Percentiles rank a stretch among this genome's conserved stretches.
phyloP scores from a whole-genome alignment of 2,797 vertebrate species.

The Babyrousa celebensis region DNA sequence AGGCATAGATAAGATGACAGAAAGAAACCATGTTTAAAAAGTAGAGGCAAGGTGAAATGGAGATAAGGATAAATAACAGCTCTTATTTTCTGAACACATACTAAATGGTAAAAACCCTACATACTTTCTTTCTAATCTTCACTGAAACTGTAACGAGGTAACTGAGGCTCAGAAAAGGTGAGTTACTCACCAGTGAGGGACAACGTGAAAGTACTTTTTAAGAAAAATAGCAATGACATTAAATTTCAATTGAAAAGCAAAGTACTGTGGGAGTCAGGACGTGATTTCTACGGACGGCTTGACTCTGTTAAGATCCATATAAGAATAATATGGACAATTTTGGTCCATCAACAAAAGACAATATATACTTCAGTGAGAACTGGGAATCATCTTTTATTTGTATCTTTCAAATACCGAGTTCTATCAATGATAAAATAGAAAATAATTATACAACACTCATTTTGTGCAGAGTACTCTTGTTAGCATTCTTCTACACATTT shows the following conservation, averaged over 20 bases:
- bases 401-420: slow-evolving; percentile 17
- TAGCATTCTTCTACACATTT: background rate
- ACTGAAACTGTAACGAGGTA: background rate
- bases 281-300: background rate
- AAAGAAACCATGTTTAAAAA: background rate
- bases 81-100: background rate
- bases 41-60: background rate
- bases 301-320: background rate
- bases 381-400: background rate
- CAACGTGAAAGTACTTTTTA: background rate
- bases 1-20: background rate
- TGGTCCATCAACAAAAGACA: background rate
- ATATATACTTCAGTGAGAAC: background rate
- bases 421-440: slow-evolving; percentile 18
- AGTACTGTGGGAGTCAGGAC: background rate
- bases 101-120: background rate
- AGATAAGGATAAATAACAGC: background rate
- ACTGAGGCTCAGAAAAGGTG: slow-evolving; percentile 13
- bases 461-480: background rate
- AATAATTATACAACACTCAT: slow-evolving; percentile 5
- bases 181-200: background rate
- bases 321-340: background rate
- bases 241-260: background rate
- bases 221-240: background rate
- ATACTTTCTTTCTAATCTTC: slow-evolving; percentile 1